A percentile compares a stretch with the other conserved stretches of the same genome.
Evolutionary conservation across 2,797 vertebrate genomes (phyloP).

Genomic region (Limosa lapponica): DNA sequence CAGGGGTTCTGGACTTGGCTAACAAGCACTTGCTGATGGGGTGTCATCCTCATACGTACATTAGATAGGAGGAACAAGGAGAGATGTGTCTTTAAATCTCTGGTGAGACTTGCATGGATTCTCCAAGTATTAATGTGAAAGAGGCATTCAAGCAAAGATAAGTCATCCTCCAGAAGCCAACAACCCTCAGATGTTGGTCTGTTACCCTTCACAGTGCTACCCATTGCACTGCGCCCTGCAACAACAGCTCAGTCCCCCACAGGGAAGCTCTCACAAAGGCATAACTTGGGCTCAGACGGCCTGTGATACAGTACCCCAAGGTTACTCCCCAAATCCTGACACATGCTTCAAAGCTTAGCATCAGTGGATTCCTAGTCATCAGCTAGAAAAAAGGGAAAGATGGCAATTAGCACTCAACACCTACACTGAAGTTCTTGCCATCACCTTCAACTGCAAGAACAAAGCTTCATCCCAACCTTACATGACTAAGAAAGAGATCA

Average conservation of each 20-base stretch:
- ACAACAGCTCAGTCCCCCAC: background rate
- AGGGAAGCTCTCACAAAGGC: background rate
- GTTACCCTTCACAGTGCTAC: background rate
- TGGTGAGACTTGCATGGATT: background rate
- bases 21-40: background rate
- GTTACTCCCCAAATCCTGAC: background rate
- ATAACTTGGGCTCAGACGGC: rapidly evolving
- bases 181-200: background rate
- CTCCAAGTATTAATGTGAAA: background rate
- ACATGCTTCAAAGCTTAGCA: background rate
- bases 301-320: background rate
- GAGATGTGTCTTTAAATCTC: background rate
- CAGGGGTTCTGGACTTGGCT: background rate
- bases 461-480: background rate
- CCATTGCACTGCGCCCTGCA: background rate
- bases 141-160: background rate
- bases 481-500: background rate
- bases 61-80: background rate
- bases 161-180: background rate
- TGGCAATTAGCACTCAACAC: background rate
- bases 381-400: background rate
- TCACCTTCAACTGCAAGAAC: background rate
- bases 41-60: background rate
- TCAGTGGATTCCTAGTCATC: background rate
- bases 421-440: background rate